Percentiles rank a stretch among this genome's conserved stretches.
Evolutionary conservation across 2,888 invertebrate genomes (phyloP).

Genomic region (Heteropelma amictum): DNA sequence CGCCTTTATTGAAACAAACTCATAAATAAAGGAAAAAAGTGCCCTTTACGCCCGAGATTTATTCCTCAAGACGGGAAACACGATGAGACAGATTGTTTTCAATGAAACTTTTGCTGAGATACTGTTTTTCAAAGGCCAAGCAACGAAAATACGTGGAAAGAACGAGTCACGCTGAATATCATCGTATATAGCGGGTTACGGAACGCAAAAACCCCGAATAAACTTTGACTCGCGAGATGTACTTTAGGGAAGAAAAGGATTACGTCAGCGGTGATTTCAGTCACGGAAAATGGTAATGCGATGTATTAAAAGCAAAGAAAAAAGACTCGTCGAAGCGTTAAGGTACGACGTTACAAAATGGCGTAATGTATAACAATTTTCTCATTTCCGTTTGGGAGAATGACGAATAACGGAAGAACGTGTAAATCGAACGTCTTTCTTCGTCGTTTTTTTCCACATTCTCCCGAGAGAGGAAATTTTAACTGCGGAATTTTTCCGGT

Average conservation of each 20-base stretch:
- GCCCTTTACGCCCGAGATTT: conserved; percentile 31
- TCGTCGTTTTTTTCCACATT: no score
- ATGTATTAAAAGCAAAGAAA: no score
- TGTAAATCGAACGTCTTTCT: conserved; percentile 27
- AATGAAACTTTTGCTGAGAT: conserved; percentile 25
- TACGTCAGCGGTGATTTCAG: conserved; percentile 42
- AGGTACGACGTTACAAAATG: conserved; percentile 48
- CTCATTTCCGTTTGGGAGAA: conserved; percentile 49
- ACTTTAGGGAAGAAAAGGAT: conserved; percentile 21
- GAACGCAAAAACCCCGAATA: neutral
- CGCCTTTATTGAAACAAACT: conserved; percentile 14
- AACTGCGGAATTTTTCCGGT: no score
- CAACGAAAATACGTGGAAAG: neutral
- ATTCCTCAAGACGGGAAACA: neutral
- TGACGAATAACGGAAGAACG: conserved; percentile 48
- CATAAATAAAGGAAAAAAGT: conserved; percentile 10
- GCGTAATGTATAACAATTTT: conserved; percentile 48
- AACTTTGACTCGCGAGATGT: conserved; percentile 33
- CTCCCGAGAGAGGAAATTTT: no score
- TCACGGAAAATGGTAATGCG: neutral
- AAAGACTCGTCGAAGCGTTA: conserved; percentile 37
- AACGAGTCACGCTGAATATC: conserved; percentile 21
- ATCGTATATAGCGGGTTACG: conserved; percentile 12
- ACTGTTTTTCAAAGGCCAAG: no score
- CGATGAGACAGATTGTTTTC: neutral